Percentiles rank a stretch among this genome's conserved stretches.
phyloP scores from a whole-genome alignment of 2,888 invertebrate genomes.

The Platynereis dumerilii region DNA sequence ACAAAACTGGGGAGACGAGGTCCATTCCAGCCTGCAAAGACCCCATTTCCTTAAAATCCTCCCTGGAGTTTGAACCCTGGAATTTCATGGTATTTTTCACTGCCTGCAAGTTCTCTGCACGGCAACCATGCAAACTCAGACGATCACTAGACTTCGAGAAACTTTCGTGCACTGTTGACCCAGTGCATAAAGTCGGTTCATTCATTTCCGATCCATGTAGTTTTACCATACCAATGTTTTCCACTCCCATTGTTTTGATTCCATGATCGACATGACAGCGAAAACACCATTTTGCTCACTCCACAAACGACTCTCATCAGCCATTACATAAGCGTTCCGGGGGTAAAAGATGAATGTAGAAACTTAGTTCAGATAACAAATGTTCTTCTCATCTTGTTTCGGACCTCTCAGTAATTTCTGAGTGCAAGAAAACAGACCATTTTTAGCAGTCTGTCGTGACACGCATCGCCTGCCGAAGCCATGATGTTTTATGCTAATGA shows the following conservation, averaged over 20 bases:
- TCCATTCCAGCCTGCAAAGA: too few species aligned
- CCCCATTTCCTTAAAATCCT: too few species aligned
- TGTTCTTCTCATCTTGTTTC: too few species aligned
- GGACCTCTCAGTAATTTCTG: neutral
- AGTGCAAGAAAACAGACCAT: neutral
- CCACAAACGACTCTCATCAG: too few species aligned
- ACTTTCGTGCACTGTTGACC: constrained; percentile 9
- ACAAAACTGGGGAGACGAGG: too few species aligned
- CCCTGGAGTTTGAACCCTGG: too few species aligned
- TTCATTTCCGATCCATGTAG: constrained; percentile 17
- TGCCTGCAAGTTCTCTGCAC: too few species aligned
- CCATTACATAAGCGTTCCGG: too few species aligned
- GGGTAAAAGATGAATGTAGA: too few species aligned
- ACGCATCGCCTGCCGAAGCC: constrained; percentile 14
- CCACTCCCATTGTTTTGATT: constrained; percentile 25
- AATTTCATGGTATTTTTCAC: too few species aligned
- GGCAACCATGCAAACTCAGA: too few species aligned
- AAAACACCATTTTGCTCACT: neutral
- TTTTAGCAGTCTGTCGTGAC: neutral
- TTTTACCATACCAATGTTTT: constrained; percentile 17
- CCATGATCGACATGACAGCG: constrained; percentile 12
- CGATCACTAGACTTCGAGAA: neutral
- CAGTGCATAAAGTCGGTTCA: constrained; percentile 7
- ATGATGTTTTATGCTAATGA: constrained; percentile 25
- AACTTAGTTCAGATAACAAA: too few species aligned